Base-by-base conservation (phyloP, 2,888 invertebrate genomes). In the Limenitis camilla region DNA sequence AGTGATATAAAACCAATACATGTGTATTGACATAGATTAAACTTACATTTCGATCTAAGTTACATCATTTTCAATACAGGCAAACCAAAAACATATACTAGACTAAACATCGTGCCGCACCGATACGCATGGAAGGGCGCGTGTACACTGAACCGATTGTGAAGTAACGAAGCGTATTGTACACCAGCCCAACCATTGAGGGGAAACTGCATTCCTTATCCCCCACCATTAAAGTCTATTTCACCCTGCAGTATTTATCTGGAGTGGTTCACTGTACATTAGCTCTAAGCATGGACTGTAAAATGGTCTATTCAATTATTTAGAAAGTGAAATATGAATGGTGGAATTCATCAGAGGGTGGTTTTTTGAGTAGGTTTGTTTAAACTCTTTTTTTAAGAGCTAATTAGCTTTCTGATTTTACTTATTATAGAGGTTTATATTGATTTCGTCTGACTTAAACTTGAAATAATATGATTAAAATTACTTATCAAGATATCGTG, bases 151-250 rank as follows among this genome's bases (percentile, higher is more conserved):
- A 52, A 54, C 60, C 67, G 68, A 69, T 71, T 68, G 69, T 64
- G 62, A 59, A 48, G 64, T 73, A 74, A 74, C 72, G 71, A 74
- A 69, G 69, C 74, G 67, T 68, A 62, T 43, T 41, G 49, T 57
- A 59, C 59, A 58, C 61, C 58, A 56, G 58, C 55, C 60, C 61
- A 58, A 56, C 50, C 59, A 61, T 57, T 59, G 35, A 38, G 40
- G 46, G 32, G 29, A 29, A 35, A 33, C 54, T 51, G 46, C 43
- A 57, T 38, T 43, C 49, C 8, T 35, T 49, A 46, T 5, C 10
- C 1, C 4, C 40, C 6, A 45, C 33, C 6, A 29, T 43, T 54
- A 57, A 38, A 10, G 43, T 4, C 11, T 32, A 32, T 27, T 35
- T 46, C 42, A 6, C 19, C 5, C n/a, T 19, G 32, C 39, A 41